Conservation (phyloP, 1,140 invertebrate species). For the Ylistrum balloti region DNA sequence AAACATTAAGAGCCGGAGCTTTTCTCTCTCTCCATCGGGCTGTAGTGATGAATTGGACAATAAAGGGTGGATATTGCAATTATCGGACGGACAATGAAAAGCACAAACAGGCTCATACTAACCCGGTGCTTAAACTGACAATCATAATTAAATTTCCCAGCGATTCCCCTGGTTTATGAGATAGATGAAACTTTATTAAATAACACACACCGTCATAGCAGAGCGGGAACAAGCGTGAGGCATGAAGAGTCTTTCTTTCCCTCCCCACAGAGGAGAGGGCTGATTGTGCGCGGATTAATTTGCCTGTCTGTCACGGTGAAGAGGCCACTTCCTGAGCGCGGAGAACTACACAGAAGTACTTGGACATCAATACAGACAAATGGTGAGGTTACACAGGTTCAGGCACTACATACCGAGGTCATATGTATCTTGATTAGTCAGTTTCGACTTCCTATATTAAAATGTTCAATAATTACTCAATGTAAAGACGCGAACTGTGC, state of each 20-base stretch:
- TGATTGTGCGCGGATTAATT: slow-evolving; percentile 30
- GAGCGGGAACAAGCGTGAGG: background rate
- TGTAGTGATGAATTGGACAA: slow-evolving; percentile 58
- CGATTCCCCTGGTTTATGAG: slow-evolving; percentile 57
- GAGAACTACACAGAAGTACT: slow-evolving; percentile 33
- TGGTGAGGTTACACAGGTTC: background rate
- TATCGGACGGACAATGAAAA: slow-evolving; percentile 54
- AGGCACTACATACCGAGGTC: slow-evolving; percentile 20
- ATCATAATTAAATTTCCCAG: slow-evolving; percentile 62
- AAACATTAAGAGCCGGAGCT: slow-evolving; percentile 13
- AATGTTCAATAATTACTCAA: slow-evolving; percentile 10
- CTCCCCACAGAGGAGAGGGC: slow-evolving; percentile 29
- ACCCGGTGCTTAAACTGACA: slow-evolving; percentile 61
- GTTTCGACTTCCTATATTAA: slow-evolving; percentile 28
- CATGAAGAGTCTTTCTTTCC: slow-evolving; percentile 30
- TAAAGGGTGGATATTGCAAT: slow-evolving; percentile 58
- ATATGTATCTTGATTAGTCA: slow-evolving; percentile 34
- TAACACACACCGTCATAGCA: slow-evolving; percentile 43
- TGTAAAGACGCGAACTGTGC: background rate
- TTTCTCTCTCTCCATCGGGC: slow-evolving; percentile 42
- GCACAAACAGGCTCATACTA: slow-evolving; percentile 58
- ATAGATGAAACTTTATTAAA: slow-evolving; percentile 58
- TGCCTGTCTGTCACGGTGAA: slow-evolving; percentile 31
- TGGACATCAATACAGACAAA: slow-evolving; percentile 33
- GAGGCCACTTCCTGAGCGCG: slow-evolving; percentile 29